Evolutionary conservation across 2,113 vertebrate species (phyloP), one percentile per base, ranked within the genome.

Genomic region (Psammodynastes pulverulentus): DNA sequence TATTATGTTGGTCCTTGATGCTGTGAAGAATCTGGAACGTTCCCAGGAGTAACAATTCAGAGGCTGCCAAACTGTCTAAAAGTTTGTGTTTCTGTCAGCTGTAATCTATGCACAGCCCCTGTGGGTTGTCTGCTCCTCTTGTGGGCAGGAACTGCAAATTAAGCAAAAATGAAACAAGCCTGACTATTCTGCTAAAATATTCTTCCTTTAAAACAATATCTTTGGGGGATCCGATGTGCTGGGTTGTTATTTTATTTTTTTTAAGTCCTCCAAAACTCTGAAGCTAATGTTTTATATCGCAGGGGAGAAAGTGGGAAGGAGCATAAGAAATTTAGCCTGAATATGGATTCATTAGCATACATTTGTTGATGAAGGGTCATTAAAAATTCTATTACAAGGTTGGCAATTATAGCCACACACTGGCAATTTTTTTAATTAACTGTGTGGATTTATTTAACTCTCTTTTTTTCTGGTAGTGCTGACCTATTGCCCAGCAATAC

Each of bases 171-270:
- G 87, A 93, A 9, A 0, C 58, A 54, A 92, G 91, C 51, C 67
- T 92, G 86, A 86, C 93, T 90, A 95, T 92, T 79, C 86, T 89
- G 91, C 91, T 90, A 94, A 56, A 92, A 89, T 95, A 94, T 94
- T 54, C 12, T 72, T 15, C 90, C 94, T 90, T 89, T 34, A 93
- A 88, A 91, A 1, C 87, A 86, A 86, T 95, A 92, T 79, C 93
- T 94, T 52, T 43, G 23, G 49, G 56, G 49, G 21, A 54, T 67
- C 94, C 90, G 46, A 48, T 67, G 23, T 86, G 54, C 72, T 79
- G 39, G 17, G 72, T 43, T 79, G 72, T 43, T 43, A 3, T 39
- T 21, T 1, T 34, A 3, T 24, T 51, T 13, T 51, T 89, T 93
- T 94, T 43, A 91, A 94, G 89, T 62, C 29, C 24, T 46, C 86